A percentile compares a stretch with the other conserved stretches of the same genome.
Evolutionary conservation across 2,113 vertebrate genomes (phyloP).

Genomic region (Sinocyclocheilus anophthalmus): DNA sequence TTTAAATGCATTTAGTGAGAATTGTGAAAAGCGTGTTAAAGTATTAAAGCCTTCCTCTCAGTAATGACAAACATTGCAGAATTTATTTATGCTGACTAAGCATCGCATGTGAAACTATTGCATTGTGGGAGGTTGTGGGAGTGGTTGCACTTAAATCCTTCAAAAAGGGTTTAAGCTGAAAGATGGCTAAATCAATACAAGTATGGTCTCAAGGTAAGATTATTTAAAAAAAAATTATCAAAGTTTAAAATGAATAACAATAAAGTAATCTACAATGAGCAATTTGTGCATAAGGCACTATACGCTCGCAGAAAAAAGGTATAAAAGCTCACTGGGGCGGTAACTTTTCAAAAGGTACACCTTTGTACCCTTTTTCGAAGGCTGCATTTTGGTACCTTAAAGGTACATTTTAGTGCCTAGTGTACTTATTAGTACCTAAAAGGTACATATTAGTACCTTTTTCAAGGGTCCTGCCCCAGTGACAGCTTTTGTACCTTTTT

Average conservation of each 20-base stretch:
- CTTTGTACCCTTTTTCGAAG: too few relatives aligned
- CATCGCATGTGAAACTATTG: not conserved
- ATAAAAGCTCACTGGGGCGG: too few relatives aligned
- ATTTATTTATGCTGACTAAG: not conserved
- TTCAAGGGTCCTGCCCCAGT: too few relatives aligned
- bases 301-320: too few relatives aligned
- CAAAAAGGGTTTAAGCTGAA: not conserved
- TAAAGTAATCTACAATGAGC: not conserved
- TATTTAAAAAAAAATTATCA: not conserved
- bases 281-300: too few relatives aligned
- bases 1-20: not conserved
- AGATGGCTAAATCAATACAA: too few relatives aligned
- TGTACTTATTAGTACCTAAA: too few relatives aligned
- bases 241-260: not conserved
- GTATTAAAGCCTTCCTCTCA: not conserved
- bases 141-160: not conserved
- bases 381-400: too few relatives aligned
- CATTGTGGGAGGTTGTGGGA: constrained; percentile 6
- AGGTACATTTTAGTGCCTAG: too few relatives aligned
- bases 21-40: not conserved
- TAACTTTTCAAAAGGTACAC: too few relatives aligned
- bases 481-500: too few relatives aligned
- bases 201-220: not conserved
- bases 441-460: too few relatives aligned
- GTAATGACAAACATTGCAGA: not conserved